phyloP scores from a whole-genome alignment of 2,888 invertebrate genomes.

The Trisateles emortualis region DNA sequence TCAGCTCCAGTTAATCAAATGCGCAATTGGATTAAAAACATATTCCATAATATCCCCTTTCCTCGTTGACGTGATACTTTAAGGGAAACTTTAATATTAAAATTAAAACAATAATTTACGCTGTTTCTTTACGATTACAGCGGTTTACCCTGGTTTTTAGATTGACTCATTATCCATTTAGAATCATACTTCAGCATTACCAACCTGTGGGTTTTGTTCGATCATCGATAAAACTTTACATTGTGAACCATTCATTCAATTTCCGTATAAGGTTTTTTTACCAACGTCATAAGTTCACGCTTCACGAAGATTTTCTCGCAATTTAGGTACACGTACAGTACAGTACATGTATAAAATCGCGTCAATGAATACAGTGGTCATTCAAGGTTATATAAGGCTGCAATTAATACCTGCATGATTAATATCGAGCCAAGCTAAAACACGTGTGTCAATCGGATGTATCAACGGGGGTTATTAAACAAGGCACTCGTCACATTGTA shows the following conservation, averaged over 20 bases:
- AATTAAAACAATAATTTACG: too few relatives aligned
- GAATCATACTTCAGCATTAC: neutral
- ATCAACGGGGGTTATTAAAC: slow-evolving; percentile 20
- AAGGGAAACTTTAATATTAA: too few relatives aligned
- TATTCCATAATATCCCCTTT: too few relatives aligned
- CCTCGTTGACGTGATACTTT: too few relatives aligned
- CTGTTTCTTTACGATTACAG: too few relatives aligned
- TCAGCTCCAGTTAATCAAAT: too few relatives aligned
- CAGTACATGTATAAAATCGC: slow-evolving; percentile 20
- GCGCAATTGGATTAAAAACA: too few relatives aligned
- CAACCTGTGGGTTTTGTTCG: neutral
- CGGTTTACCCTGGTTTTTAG: too few relatives aligned
- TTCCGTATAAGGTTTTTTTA: neutral
- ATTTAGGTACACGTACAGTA: slow-evolving; percentile 15
- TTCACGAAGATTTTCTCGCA: slow-evolving; percentile 5
- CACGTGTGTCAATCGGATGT: slow-evolving; percentile 24
- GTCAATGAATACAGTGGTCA: slow-evolving; percentile 28
- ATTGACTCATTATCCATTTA: neutral
- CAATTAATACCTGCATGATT: slow-evolving; percentile 40
- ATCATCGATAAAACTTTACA: neutral
- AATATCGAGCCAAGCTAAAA: slow-evolving; percentile 16
- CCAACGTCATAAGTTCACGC: neutral
- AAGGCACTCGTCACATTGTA: neutral
- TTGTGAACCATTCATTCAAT: neutral
- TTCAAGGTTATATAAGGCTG: slow-evolving; percentile 34